Evolutionary conservation across 2,113 vertebrate species (phyloP).

Genomic region (Mastomys natalensis): DNA sequence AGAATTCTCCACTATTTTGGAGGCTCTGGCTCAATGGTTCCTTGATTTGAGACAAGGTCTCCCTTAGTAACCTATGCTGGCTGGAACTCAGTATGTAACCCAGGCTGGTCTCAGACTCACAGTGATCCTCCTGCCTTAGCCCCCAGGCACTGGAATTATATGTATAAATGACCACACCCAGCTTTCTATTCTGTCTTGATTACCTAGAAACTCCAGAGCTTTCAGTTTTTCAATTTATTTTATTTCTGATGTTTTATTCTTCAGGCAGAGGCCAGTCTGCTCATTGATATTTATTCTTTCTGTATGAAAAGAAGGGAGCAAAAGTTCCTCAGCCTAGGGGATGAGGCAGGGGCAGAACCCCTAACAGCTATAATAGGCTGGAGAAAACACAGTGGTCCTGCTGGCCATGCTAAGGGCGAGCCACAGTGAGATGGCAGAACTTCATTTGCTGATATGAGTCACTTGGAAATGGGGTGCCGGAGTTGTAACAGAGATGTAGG

Average conservation of each 20-base stretch:
- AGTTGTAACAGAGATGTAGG: background rate
- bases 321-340: background rate
- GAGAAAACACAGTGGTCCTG: background rate
- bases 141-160: background rate
- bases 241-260: background rate
- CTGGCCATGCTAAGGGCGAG: background rate
- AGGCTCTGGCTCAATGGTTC: background rate
- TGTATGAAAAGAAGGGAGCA: background rate
- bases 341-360: background rate
- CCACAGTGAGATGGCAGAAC: background rate
- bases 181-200: background rate
- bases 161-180: too few species aligned
- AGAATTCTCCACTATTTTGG: background rate
- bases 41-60: background rate
- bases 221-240: background rate
- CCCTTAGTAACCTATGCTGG: too few species aligned
- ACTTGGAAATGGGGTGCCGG: background rate
- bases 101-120: background rate
- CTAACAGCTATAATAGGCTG: background rate
- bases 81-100: background rate
- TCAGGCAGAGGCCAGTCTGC: background rate
- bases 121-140: background rate
- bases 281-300: background rate
- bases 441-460: background rate
- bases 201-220: background rate